Evolutionary conservation across 2,888 invertebrate genomes (phyloP), one percentile per base, ranked within the genome.

Genomic region (Melipona bicolor): DNA sequence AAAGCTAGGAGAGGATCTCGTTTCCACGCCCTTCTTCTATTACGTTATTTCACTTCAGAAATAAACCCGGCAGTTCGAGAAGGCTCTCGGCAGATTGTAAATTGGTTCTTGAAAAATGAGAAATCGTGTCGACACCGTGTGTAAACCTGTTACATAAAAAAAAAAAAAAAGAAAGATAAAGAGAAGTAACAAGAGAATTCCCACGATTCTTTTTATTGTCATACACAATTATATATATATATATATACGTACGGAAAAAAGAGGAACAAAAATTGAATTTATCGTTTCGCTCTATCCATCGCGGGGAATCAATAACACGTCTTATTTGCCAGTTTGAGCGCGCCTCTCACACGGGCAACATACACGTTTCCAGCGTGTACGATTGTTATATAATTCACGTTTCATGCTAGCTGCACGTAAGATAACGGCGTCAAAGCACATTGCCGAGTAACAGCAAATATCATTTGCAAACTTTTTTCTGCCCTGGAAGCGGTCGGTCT

Each of bases 41-140:
- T 69, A 61, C 77, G 81, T 74, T 72, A 56, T 50, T 79, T 78
- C 73, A 19, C 56, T 56, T 62, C 72, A 59, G 74, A 70, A 83
- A 61, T 77, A 83, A 83, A 83, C 73, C 13, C 64, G 24, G 9
- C n/a, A 59, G 56, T 77, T 71, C 74, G 74, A 83, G 74, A 56
- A 56, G 49, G 24, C 69, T 69, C 69, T 11, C 50, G 21, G 43
- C n/a, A 73, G 61, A 81, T 68, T 49, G 43, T 68, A 72, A 68
- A 77, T 78, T 65, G 65, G n/a, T 36, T 68, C n/a, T 27, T 56
- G 73, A 74, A 67, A 83, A 70, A 67, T 78, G 52, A 75, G 74
- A 24, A 72, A 79, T 83, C 65, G 50, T 61, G 61, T 27, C 49
- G n/a, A 52, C 36, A n/a, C 4, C 21, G 4, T 11, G 15, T 15